Conservation (phyloP, 2,888 invertebrate genomes). For the Nomada goodeniana region DNA sequence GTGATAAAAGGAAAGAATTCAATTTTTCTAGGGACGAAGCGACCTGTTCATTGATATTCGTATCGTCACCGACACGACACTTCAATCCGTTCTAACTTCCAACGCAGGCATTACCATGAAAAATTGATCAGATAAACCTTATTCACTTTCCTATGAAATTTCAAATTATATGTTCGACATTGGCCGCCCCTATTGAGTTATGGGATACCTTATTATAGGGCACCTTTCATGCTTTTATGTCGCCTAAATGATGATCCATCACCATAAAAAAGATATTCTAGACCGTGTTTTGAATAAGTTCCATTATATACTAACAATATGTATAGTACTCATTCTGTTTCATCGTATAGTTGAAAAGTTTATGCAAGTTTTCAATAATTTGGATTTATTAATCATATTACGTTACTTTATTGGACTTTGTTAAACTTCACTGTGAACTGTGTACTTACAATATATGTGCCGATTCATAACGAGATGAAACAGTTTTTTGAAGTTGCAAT, state of each 20-base stretch:
- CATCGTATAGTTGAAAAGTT: too few species aligned
- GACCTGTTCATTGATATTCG: conserved; percentile 29
- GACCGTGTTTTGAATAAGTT: background rate
- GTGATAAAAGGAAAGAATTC: conserved; percentile 8
- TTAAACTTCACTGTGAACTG: too few species aligned
- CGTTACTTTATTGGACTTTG: too few species aligned
- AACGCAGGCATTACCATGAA: conserved; percentile 17
- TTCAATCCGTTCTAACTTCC: conserved; percentile 11
- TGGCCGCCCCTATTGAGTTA: background rate
- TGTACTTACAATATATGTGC: too few species aligned
- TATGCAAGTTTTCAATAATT: too few species aligned
- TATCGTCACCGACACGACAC: background rate
- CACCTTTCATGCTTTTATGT: background rate
- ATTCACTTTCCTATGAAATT: background rate
- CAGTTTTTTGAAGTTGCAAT: too few species aligned
- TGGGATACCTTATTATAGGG: background rate
- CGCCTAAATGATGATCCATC: background rate
- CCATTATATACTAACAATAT: background rate
- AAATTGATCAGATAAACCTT: conserved; percentile 8
- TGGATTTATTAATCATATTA: too few species aligned
- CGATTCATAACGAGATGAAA: too few species aligned
- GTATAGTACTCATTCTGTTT: too few species aligned
- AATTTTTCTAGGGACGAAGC: conserved; percentile 5
- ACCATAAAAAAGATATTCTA: background rate
- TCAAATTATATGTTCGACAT: background rate